Conservation (phyloP, 2,888 invertebrate genomes). For the Tenodera sinensis region DNA sequence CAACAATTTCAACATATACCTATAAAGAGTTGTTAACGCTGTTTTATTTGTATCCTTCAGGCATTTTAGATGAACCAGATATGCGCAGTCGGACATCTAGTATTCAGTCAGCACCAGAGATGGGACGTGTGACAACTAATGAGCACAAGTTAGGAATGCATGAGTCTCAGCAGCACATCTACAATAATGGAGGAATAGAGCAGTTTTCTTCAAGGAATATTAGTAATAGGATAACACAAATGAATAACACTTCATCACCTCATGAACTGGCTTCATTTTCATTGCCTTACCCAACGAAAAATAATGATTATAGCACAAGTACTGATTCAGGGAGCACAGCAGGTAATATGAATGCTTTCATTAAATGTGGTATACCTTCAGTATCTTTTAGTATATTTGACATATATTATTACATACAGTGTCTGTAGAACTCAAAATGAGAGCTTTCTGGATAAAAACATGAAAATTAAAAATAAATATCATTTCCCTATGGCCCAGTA, state of each 20-base stretch:
- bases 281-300: constrained; percentile 12
- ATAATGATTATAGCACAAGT: not conserved
- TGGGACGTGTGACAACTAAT: constrained; percentile 34
- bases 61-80: constrained; percentile 10
- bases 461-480: too few relatives aligned
- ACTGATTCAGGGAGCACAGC: not conserved
- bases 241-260: not conserved
- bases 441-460: too few relatives aligned
- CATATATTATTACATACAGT: too few relatives aligned
- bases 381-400: not conserved
- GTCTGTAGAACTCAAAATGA: too few relatives aligned
- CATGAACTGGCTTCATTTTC: constrained; percentile 27
- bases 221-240: not conserved
- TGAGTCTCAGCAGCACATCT: not conserved
- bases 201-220: not conserved
- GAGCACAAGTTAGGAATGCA: not conserved
- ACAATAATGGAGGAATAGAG: not conserved
- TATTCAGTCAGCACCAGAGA: constrained; percentile 67
- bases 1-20: too few relatives aligned
- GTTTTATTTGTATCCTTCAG: not conserved
- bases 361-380: not conserved
- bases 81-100: constrained; percentile 58
- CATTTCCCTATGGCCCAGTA: too few relatives aligned
- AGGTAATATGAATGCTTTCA: not conserved
- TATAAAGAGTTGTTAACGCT: not conserved